These are phyloP conservation scores for Esox masquinongy DNA, from an alignment of 2,797 vertebrate genomes.

Conservation along the genomic window DNA sequence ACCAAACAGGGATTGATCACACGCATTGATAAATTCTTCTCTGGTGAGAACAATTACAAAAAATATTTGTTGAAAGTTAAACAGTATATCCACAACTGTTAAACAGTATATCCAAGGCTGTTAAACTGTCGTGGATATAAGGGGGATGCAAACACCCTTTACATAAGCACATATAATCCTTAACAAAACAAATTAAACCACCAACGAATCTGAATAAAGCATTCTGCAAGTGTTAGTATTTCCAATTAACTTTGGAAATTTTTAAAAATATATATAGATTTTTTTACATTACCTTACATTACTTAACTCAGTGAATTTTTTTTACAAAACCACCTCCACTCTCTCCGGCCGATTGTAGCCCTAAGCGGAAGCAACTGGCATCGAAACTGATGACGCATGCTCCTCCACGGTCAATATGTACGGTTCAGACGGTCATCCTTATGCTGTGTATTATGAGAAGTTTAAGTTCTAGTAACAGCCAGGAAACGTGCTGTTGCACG, in stretches of 20 bases:
- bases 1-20: too few relatives aligned
- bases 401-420: too few relatives aligned
- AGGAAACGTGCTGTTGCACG: slow-evolving; percentile 55
- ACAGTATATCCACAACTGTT: too few relatives aligned
- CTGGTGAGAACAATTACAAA: neutral
- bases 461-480: slow-evolving; percentile 23
- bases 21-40: neutral
- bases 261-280: too few relatives aligned
- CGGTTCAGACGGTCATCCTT: too few relatives aligned
- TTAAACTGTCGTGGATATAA: neutral
- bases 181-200: neutral
- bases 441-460: neutral
- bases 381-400: too few relatives aligned
- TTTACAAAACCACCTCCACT: neutral
- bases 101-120: too few relatives aligned
- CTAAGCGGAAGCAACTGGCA: too few relatives aligned
- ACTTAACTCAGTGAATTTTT: neutral
- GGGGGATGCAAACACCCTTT: neutral
- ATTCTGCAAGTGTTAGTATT: too few relatives aligned
- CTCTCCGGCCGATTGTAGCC: neutral
- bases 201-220: too few relatives aligned
- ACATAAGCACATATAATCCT: neutral
- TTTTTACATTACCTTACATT: too few relatives aligned
- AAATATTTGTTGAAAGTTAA: neutral
- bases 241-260: too few relatives aligned